These are phyloP conservation scores for Hydractinia symbiolongicarpus DNA, from an alignment of 30 jellyfish, hydroid and myxozoan species.

Conservation along the genomic window DNA sequence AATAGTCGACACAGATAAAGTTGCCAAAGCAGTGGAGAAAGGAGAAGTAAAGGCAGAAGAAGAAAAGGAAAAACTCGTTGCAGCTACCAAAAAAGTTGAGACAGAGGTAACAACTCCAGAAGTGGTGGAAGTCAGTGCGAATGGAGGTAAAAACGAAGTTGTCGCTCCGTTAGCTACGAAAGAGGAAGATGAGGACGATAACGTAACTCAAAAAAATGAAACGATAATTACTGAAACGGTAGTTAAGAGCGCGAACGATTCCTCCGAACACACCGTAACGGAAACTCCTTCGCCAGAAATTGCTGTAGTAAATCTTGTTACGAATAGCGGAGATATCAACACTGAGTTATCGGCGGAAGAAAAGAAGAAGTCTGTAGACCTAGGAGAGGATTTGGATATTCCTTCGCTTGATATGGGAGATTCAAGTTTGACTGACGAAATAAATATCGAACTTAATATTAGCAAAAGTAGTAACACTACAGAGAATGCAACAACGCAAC, in stretches of 20 bases:
- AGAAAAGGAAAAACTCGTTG: neutral
- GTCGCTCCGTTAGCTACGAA: neutral
- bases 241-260: neutral
- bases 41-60: neutral
- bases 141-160: neutral
- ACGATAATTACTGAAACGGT: neutral
- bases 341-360: neutral
- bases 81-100: neutral
- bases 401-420: conserved; percentile 19
- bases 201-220: neutral
- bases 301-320: neutral
- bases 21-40: neutral
- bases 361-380: conserved; percentile 7
- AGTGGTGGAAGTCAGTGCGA: neutral
- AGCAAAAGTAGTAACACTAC: neutral
- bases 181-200: neutral
- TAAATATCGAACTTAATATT: conserved; percentile 13
- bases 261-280: neutral
- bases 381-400: conserved; percentile 34
- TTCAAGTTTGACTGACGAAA: conserved; percentile 25
- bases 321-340: neutral
- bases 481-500: no score
- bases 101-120: no score
- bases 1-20: neutral
- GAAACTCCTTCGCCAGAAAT: neutral